Percentiles rank a stretch among this genome's conserved stretches.
Evolutionary conservation across 2,113 vertebrate genomes (phyloP).

Genomic region (Nannospalax galili): DNA sequence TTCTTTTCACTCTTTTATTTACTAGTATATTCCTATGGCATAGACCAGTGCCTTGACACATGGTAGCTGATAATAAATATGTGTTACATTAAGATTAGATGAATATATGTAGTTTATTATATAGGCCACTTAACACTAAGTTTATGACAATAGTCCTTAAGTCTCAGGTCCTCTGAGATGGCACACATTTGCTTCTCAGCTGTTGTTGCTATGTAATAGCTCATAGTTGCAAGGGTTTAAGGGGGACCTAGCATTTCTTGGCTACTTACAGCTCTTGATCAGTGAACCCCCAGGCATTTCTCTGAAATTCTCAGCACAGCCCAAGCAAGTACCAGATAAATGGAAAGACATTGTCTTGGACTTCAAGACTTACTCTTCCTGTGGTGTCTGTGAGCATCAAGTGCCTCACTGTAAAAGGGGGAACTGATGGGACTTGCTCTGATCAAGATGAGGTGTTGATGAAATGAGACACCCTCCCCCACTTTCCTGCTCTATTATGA

Average conservation of each 20-base stretch:
- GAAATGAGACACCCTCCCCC: background rate
- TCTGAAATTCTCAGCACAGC: constrained; percentile 39
- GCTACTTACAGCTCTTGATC: background rate
- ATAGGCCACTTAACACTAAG: background rate
- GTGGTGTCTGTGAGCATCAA: background rate
- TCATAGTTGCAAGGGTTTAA: background rate
- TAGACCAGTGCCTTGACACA: background rate
- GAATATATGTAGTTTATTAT: background rate
- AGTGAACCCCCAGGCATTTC: background rate
- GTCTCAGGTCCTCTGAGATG: background rate
- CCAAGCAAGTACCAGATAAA: background rate
- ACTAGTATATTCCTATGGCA: background rate
- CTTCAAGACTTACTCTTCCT: background rate
- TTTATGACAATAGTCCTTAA: background rate
- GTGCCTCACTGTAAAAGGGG: background rate
- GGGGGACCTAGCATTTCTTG: background rate
- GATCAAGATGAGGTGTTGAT: background rate
- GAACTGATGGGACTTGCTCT: background rate
- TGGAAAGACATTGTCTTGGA: background rate
- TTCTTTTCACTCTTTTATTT: constrained; percentile 21
- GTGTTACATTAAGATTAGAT: background rate
- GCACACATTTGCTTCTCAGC: background rate
- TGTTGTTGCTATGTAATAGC: background rate
- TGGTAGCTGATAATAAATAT: background rate
- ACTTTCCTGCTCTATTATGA: background rate